These are phyloP conservation scores for Sinocyclocheilus anshuiensis DNA, from an alignment of 2,113 vertebrate genomes.

Conservation along the genomic window DNA sequence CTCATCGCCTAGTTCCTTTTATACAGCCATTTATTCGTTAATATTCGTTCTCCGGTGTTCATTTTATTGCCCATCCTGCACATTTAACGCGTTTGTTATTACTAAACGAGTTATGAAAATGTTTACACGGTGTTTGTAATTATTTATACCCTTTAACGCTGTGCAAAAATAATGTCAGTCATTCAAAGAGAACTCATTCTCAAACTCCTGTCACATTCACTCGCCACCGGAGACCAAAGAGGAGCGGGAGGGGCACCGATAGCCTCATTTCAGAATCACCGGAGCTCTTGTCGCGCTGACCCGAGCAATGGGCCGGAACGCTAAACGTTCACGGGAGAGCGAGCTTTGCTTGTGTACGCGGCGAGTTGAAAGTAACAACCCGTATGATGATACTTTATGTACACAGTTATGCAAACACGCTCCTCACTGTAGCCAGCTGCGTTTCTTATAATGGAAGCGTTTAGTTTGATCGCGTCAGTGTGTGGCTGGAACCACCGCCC, in stretches of 20 bases:
- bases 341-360: not conserved
- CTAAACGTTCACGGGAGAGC: constrained; percentile 4
- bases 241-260: not conserved
- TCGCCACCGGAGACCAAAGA: constrained; percentile 44
- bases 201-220: not conserved
- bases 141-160: not conserved
- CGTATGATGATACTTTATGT: not conserved
- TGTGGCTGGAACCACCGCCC: constrained; percentile 20
- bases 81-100: not conserved
- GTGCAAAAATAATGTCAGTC: not conserved
- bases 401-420: not conserved
- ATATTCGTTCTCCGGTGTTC: not conserved
- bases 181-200: not conserved
- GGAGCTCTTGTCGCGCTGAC: constrained; percentile 14
- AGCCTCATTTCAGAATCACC: constrained; percentile 18
- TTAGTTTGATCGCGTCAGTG: not conserved
- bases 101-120: not conserved
- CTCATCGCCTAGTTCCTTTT: not conserved
- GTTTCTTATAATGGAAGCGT: not conserved
- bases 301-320: constrained; percentile 1
- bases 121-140: not conserved
- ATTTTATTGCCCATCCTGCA: not conserved
- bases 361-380: not conserved
- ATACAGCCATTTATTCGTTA: not conserved
- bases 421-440: no score